These are phyloP conservation scores for Syngnathus scovelli DNA, from an alignment of 2,113 vertebrate genomes.

Conservation along the genomic window DNA sequence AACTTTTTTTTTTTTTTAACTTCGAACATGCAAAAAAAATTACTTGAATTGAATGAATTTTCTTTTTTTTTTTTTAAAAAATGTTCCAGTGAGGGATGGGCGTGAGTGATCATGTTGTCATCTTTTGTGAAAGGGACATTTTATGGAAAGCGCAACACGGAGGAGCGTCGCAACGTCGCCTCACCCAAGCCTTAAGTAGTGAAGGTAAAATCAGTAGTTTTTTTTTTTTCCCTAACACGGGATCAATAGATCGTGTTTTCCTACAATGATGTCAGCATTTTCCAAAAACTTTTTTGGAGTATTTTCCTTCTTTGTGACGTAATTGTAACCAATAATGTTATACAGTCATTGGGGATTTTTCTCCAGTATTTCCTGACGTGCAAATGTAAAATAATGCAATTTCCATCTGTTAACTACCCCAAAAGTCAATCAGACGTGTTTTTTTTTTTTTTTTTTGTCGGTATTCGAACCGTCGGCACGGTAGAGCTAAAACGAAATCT, in stretches of 20 bases:
- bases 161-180: no score
- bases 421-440: neutral
- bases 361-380: neutral
- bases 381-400: neutral
- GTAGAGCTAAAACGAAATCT: neutral
- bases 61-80: neutral
- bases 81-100: neutral
- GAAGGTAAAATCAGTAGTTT: no score
- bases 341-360: neutral
- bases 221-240: no score
- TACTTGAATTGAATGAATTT: neutral
- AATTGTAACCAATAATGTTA: neutral
- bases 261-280: no score
- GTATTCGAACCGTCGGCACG: neutral
- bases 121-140: no score
- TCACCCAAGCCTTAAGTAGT: no score
- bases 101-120: neutral
- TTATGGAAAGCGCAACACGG: no score
- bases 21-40: conserved; percentile 18
- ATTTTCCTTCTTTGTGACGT: neutral
- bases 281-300: no score
- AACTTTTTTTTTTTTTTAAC: conserved; percentile 8
- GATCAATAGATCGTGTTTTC: no score
- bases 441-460: no score
- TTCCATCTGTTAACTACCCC: neutral